Conservation (phyloP, 2,113 vertebrate genomes). For the Otolemur garnettii region DNA sequence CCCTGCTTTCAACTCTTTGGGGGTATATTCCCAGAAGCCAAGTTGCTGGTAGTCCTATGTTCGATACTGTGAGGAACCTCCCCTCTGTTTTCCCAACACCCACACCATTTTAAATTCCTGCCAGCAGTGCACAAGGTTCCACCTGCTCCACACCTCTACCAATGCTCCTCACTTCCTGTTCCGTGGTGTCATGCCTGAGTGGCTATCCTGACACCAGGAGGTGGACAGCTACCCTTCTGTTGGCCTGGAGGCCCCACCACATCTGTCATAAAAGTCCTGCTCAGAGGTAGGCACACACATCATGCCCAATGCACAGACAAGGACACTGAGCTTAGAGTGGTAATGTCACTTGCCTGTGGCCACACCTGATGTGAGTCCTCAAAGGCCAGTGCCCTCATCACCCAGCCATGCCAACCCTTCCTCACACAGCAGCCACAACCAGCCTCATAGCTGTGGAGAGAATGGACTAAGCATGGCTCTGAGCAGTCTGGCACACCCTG, state of each 20-base stretch:
- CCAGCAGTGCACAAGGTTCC: fast-evolving
- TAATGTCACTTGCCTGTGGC: fast-evolving
- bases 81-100: fast-evolving
- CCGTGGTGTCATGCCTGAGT: background rate
- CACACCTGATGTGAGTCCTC: background rate
- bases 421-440: fast-evolving
- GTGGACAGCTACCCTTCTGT: background rate
- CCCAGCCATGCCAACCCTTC: fast-evolving
- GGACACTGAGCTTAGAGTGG: background rate
- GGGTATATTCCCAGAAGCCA: background rate
- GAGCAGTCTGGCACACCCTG: fast-evolving
- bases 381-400: fast-evolving
- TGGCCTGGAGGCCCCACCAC: background rate
- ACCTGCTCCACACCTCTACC: fast-evolving
- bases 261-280: fast-evolving
- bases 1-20: background rate
- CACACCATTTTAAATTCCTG: background rate
- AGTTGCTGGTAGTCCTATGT: background rate
- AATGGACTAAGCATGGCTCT: fast-evolving
- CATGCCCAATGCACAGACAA: background rate
- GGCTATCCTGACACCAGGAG: background rate
- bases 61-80: fast-evolving
- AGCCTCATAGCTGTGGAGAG: fast-evolving
- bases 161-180: background rate
- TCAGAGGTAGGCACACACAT: too few relatives aligned